A percentile compares a stretch with the other conserved stretches of the same genome.
These are phyloP conservation scores for Ophiothrix spiculata DNA, from an alignment of 35 echinoderm and acorn worm species.

Conservation along the genomic window DNA sequence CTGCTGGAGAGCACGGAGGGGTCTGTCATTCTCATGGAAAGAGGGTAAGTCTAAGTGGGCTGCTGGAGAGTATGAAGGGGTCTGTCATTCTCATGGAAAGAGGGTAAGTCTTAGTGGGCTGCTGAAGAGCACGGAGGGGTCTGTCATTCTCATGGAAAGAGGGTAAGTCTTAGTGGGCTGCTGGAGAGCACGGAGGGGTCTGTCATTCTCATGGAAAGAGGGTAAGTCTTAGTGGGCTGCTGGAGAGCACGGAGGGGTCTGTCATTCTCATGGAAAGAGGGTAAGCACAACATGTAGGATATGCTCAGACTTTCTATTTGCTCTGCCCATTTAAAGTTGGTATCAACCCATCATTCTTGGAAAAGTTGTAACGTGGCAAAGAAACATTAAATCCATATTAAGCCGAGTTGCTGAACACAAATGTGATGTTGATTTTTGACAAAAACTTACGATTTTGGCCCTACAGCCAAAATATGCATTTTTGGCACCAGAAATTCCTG, in stretches of 20 bases:
- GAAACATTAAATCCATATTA: not conserved
- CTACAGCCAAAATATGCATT: no score
- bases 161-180: conserved; percentile 89
- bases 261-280: conserved; percentile 94
- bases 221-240: conserved; percentile 87
- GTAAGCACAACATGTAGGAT: no score
- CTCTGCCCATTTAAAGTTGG: no score
- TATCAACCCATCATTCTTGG: no score
- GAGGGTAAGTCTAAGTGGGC: conserved; percentile 88
- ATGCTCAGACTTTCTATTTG: no score
- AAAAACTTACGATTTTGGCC: no score
- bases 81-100: conserved; percentile 92
- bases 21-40: conserved; percentile 90
- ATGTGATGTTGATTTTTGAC: no score
- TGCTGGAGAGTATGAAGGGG: conserved; percentile 81
- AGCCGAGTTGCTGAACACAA: no score
- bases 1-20: conserved; percentile 82
- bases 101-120: conserved; percentile 91
- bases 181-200: conserved; percentile 87
- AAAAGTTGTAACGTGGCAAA: no score
- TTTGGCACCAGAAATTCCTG: no score
- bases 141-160: conserved; percentile 90
- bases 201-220: conserved; percentile 90
- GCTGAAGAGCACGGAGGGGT: conserved; percentile 79
- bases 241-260: conserved; percentile 83